A percentile compares a stretch with the other conserved stretches of the same genome.
Evolutionary conservation across 2,113 vertebrate genomes (phyloP).

Genomic region (Gymnorhina tibicen): DNA sequence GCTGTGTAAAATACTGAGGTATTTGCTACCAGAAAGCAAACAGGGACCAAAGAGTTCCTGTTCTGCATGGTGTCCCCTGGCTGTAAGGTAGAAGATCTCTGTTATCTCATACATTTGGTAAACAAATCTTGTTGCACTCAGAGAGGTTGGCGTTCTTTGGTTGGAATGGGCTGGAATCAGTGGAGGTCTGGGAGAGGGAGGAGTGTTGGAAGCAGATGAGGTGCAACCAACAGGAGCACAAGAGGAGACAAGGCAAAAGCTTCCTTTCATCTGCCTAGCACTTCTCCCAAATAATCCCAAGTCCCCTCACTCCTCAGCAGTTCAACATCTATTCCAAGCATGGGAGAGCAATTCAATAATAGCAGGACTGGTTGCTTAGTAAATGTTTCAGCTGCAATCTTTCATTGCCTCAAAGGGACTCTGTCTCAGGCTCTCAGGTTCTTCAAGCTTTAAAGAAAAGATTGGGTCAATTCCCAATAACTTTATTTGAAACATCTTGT

Average conservation of each 20-base stretch:
- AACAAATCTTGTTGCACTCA: background rate
- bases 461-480: background rate
- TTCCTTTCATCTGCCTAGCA: background rate
- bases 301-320: background rate
- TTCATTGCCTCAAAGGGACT: background rate
- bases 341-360: background rate
- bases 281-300: background rate
- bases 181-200: background rate
- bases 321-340: background rate
- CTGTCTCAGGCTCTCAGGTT: background rate
- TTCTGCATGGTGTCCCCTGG: rapidly evolving
- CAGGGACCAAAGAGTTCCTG: background rate
- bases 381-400: background rate
- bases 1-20: background rate
- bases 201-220: background rate
- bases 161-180: background rate
- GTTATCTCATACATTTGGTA: background rate
- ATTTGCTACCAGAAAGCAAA: background rate
- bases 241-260: background rate
- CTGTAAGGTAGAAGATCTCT: background rate
- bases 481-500: background rate
- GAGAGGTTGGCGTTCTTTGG: background rate
- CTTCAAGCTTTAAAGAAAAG: background rate
- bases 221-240: background rate
- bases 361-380: background rate